Percentiles rank a stretch among this genome's conserved stretches.
Conservation (phyloP, 2,113 vertebrate species). For the Tiliqua scincoides region DNA sequence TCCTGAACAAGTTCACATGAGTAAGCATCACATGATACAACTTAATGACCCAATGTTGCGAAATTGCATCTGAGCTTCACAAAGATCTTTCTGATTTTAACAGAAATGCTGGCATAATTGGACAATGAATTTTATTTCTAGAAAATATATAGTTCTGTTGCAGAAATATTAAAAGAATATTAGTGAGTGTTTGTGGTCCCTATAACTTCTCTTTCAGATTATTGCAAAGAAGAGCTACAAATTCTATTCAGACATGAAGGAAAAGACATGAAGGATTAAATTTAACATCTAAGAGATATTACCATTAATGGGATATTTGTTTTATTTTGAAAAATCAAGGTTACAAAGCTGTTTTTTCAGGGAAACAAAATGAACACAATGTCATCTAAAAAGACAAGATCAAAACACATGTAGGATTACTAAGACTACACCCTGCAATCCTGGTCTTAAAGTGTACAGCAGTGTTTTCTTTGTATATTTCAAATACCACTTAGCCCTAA, state of each 20-base stretch:
- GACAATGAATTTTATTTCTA: neutral
- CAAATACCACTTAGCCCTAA: slow-evolving; percentile 40
- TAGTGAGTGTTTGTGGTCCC: slow-evolving; percentile 45
- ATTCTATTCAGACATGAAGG: slow-evolving; percentile 66
- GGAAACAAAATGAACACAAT: slow-evolving; percentile 79
- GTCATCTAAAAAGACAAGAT: slow-evolving; percentile 65
- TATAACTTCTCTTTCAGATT: slow-evolving; percentile 53
- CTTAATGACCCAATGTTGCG: slow-evolving; percentile 1
- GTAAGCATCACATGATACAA: neutral
- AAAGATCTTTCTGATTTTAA: neutral
- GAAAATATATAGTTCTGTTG: neutral
- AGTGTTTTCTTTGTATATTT: slow-evolving; percentile 60
- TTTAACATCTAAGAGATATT: slow-evolving; percentile 59
- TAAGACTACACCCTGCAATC: slow-evolving; percentile 56
- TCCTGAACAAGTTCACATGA: slow-evolving; percentile 15
- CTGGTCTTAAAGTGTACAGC: slow-evolving; percentile 63
- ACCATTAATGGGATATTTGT: slow-evolving; percentile 58
- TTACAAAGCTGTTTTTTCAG: slow-evolving; percentile 67
- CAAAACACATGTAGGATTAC: slow-evolving; percentile 76
- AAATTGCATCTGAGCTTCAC: neutral
- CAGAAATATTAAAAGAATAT: slow-evolving; percentile 25
- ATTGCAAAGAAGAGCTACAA: slow-evolving; percentile 55
- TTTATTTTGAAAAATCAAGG: slow-evolving; percentile 61
- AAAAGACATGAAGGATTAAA: slow-evolving; percentile 78
- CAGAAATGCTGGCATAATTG: neutral